Base-by-base conservation (phyloP, 1,140 invertebrate genomes). In the Heliconius congener region DNA sequence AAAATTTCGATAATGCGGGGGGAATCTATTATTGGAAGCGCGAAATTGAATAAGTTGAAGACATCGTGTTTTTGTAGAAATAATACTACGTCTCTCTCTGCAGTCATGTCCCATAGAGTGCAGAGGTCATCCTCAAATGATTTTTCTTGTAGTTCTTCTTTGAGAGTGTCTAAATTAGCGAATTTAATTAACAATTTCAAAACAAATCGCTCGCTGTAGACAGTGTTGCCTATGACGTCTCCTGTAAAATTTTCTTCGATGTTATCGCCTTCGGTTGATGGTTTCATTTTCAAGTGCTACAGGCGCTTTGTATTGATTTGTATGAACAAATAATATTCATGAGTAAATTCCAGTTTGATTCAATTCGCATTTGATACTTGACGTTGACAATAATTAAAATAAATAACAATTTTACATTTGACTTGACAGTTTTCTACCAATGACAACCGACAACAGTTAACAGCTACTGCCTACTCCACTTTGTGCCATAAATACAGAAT, bases 41-140 rank as follows among this genome's bases (percentile, higher is more conserved):
- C 90, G 85, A 87, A 95, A 88, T 80, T 95, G 82, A 83, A 94
- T 27, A 97, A 88, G 71, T 96, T 95, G 13, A 97, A 91, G 81
- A 96, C 96, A 74, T 97, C 95, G 81, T 97, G 95, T 83, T 96
- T 94, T 74, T 96, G 88, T 5, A 97, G 91, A 86, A 96, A 96
- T n/a, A 95, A 81, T 3, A 96, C 96, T 4, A 97, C 96, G 85
- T 97, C 97, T 84, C 95, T 95, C 80, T 97, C 96, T 0, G 96
- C 90, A 13, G 97, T 97, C 96, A 97, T 97, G 83, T 98, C 97
- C 97, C 97, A 98, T 1, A 98, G 86, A 30, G 95, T 96, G 85
- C 97, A 97, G 8, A 97, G 91, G 80, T 97, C 96, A 19, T 95
- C 95, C 95, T 97, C 97, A 30, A 97, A 87, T 8, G 95, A 88